phyloP scores from a whole-genome alignment of 2,888 invertebrate species.

The Platycnemis pennipes region DNA sequence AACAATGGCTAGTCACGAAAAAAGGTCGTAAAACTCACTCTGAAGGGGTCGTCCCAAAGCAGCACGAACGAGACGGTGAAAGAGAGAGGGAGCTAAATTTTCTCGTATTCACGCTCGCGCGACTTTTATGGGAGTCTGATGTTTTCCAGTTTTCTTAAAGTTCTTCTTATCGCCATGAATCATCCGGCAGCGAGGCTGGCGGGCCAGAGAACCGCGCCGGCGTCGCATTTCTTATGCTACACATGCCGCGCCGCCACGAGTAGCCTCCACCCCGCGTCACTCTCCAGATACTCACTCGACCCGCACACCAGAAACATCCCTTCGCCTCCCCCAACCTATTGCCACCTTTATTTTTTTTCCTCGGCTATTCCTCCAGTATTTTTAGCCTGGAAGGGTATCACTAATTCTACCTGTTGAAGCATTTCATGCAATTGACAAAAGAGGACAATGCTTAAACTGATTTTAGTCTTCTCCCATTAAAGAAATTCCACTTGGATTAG shows the following conservation, averaged over 20 bases:
- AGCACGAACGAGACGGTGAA: neutral
- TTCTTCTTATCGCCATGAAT: constrained; percentile 44
- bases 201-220: neutral
- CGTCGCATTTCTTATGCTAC: constrained; percentile 54
- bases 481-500: no score
- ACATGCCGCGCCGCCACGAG: neutral
- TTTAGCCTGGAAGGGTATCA: no score
- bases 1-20: constrained; percentile 15
- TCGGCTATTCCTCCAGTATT: no score
- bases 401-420: no score
- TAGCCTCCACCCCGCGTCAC: neutral
- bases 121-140: constrained; percentile 33
- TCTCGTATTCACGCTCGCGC: neutral
- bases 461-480: no score
- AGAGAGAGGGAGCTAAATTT: neutral
- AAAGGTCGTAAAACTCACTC: constrained; percentile 38
- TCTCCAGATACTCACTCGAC: neutral
- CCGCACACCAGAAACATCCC: neutral
- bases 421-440: no score
- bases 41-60: neutral
- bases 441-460: no score
- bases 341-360: no score
- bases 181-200: neutral
- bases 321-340: neutral
- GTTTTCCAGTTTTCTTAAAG: constrained; percentile 26